Evolutionary conservation across 2,888 invertebrate species (phyloP), one percentile per base, ranked within the genome.

Genomic region (Tiphia femorata): DNA sequence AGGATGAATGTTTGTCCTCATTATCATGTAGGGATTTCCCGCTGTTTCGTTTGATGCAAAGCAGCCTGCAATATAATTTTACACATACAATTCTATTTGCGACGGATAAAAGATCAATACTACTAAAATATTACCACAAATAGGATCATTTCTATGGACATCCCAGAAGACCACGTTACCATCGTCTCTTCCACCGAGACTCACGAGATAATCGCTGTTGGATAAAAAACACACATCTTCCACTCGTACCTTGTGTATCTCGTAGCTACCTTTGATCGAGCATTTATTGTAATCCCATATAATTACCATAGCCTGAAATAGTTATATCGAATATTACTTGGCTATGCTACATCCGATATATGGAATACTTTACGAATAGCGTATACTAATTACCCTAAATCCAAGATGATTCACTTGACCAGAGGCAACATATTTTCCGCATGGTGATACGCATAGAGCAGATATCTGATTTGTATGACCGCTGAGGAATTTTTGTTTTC

Each of bases 341-440:
- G 8, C 19, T 14, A 3, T 1, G 2, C 16, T 27, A 27, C 8
- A 14, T n/a, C 8, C 7, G 0, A 25, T 10, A 5, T n/a, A 17
- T 17, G 2, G 38, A 12, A 5, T 27, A 7, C 4, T 12, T 6
- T 33, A n/a, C 14, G 25, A n/a, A n/a, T n/a, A n/a, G n/a, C n/a
- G n/a, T n/a, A n/a, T 10, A 20, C n/a, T 21, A 14, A n/a, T 16
- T n/a, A 91, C 91, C 82, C 93, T 94, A 81, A 96, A 96, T 3
- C 97, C 97, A 82, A 95, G 93, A 77, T 95, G 93, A 77, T 94
- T 96, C 30, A 92, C 89, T 84, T 97, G 96, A 0, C 97, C 97
- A 0, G 96, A 95, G 3, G 94, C 97, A 30, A 97, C 85, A 73
- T 88, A 93, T 17, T 89, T 90, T 19, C 97, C 94, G 68, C 88